Evolutionary conservation across 2,113 vertebrate genomes (phyloP), one percentile per base, ranked within the genome.

Genomic region (Tichodroma muraria): DNA sequence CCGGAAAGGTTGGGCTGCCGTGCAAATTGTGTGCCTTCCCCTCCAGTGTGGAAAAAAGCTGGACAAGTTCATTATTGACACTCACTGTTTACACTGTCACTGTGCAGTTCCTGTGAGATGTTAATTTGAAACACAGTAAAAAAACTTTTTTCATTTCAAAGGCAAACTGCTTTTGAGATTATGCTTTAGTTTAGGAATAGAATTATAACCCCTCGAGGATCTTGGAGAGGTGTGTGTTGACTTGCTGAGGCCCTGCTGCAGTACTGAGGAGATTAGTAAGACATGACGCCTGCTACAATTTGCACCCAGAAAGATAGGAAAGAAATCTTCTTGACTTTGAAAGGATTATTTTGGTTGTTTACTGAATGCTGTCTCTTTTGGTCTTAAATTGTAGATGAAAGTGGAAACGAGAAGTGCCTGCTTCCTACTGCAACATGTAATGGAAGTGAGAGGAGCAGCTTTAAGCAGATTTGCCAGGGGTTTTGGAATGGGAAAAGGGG

Each of bases 281-380:
- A 88, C 61, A 22, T 50, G 80, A 64, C 13, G 45, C 80, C 79
- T 47, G 76, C 82, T 53, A 68, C 28, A 16, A 1, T 94, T 95
- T 89, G 79, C 52, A 92, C 64, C 79, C 84, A 47, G 91, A 75
- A 93, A 90, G 72, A 83, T 25, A 83, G 89, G 60, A 50, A 31
- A 64, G 69, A 95, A 94, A 91, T 92, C 60, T 77, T 86, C 88
- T 64, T 3, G 13, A 60, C 82, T 84, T 86, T 82, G 90, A 95
- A 96, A 95, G 85, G 80, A 94, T 93, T 95, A 73, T 85, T 94
- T 79, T 80, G 42, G 69, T 89, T 95, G 60, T 95, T 96, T 95
- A 83, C 65, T 65, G 52, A 93, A 70, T 57, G 70, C 85, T 90
- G 52, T 61, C 68, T 57, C 45, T 86, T 95, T 90, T 89, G 71